Conservation (phyloP, 2,888 invertebrate genomes). For the Chymomyza fuscimana region DNA sequence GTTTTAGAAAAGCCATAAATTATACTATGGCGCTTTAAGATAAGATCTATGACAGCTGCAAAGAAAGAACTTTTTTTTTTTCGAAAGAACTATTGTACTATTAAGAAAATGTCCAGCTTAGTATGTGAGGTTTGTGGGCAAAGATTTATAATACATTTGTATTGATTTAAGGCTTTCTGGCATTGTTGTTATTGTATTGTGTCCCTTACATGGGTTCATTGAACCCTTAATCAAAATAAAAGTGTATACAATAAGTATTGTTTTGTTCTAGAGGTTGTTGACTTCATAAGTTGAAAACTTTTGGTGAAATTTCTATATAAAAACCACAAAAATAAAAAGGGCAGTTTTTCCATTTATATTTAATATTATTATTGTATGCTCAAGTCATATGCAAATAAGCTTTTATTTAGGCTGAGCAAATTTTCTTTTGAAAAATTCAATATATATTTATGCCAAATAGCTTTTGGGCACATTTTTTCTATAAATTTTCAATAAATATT, state of each 20-base stretch:
- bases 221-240: not conserved
- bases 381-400: conserved; percentile 57
- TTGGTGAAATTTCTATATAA: not conserved
- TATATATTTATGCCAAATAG: not conserved
- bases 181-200: not conserved
- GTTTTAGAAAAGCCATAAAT: not conserved
- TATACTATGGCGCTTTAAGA: not conserved
- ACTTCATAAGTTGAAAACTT: not conserved
- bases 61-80: not conserved
- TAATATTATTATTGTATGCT: conserved; percentile 12
- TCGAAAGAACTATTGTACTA: not conserved
- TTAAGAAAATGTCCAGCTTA: not conserved
- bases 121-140: not conserved
- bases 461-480: not conserved
- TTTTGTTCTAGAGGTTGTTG: not conserved
- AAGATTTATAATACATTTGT: not conserved
- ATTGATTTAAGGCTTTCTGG: not conserved
- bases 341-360: not conserved
- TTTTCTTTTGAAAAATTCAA: conserved; percentile 2
- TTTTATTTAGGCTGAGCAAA: not conserved
- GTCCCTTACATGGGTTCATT: not conserved
- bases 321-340: not conserved
- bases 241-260: not conserved
- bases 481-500: not conserved
- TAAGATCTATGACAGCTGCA: not conserved